Base-by-base conservation (phyloP, 2,797 vertebrate genomes). In the Strix occidentalis region DNA sequence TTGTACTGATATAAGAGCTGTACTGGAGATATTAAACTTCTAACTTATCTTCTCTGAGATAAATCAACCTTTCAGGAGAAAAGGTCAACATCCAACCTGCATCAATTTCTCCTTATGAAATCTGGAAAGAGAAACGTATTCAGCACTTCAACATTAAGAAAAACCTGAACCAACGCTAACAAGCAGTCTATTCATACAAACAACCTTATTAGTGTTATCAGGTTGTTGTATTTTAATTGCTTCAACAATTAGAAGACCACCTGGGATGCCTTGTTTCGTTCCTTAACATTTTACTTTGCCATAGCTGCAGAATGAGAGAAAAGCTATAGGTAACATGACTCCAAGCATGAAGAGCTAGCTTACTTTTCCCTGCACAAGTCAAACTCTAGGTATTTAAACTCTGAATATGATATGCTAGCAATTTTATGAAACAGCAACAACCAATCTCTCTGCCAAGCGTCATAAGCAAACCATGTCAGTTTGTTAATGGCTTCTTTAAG, bases 211-310 rank as follows among this genome's bases (percentile, higher is more conserved):
- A 84, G 29, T 16, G 35, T 76, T 87, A 65, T 41, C 82, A 77
- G 57, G 83, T 64, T 89, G 74, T 29, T 54, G 51, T 46, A 85
- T 50, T 81, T 81, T 89, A 96, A 97, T 76, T 96, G 89, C 94
- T 89, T 79, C 53, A 68, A 82, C 79, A 60, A 86, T 88, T 84
- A 93, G n/a, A 92, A 26, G 63, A 82, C 57, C 95, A 93, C 63
- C 77, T 53, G 96, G 94, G 97, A 85, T 54, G 10, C 16, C 46
- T 75, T 65, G 79, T 63, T 90, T 85, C 83, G 46, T 28, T 86
- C 88, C 70, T 81, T 13, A n/a, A 57, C 3, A 28, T 25, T 89
- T 64, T 63, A 70, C 80, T 89, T 80, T 26, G 75, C 53, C 84
- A 92, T 74, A 95, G 91, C 72, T 93, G 75, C 90, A 95, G 72